These are phyloP conservation scores for Coelopa frigida DNA, from an alignment of 1,140 invertebrate species.

Conservation along the genomic window DNA sequence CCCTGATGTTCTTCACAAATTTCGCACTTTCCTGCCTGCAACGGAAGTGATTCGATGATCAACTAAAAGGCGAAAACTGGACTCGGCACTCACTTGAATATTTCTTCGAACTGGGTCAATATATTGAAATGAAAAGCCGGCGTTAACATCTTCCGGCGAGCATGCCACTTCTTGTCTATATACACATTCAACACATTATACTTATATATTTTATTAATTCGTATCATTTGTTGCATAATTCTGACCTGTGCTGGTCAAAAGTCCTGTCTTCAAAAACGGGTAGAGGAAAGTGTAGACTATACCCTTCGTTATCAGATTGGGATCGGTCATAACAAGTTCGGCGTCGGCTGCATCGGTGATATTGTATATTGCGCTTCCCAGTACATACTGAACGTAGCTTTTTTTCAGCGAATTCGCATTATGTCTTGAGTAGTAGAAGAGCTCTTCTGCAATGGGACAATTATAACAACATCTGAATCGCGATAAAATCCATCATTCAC, in stretches of 20 bases:
- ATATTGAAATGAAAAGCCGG: slow-evolving; percentile 88
- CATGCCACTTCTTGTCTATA: slow-evolving; percentile 62
- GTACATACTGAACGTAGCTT: slow-evolving; percentile 26
- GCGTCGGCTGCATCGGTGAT: slow-evolving; percentile 30
- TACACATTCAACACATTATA: neutral
- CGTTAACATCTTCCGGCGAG: slow-evolving; percentile 71
- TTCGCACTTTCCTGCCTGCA: slow-evolving; percentile 43
- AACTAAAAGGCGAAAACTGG: slow-evolving; percentile 1
- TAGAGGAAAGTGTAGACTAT: slow-evolving; percentile 49
- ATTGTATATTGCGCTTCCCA: slow-evolving; percentile 21
- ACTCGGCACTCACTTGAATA: slow-evolving; percentile 59
- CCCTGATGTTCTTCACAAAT: slow-evolving; percentile 27
- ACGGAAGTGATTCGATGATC: slow-evolving; percentile 40
- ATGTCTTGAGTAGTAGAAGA: slow-evolving; percentile 19
- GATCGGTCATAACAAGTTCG: slow-evolving; percentile 28
- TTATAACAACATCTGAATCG: neutral
- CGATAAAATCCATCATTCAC: neutral
- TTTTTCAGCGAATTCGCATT: slow-evolving; percentile 14
- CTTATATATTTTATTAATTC: neutral
- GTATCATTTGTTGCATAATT: neutral
- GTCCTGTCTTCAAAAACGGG: slow-evolving; percentile 59
- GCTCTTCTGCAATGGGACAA: slow-evolving; percentile 17
- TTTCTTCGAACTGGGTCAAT: slow-evolving; percentile 65
- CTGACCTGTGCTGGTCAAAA: slow-evolving; percentile 56
- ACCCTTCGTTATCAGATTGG: slow-evolving; percentile 27